These are phyloP conservation scores for Alethe diademata DNA, from an alignment of 2,113 vertebrate species.

Conservation along the genomic window DNA sequence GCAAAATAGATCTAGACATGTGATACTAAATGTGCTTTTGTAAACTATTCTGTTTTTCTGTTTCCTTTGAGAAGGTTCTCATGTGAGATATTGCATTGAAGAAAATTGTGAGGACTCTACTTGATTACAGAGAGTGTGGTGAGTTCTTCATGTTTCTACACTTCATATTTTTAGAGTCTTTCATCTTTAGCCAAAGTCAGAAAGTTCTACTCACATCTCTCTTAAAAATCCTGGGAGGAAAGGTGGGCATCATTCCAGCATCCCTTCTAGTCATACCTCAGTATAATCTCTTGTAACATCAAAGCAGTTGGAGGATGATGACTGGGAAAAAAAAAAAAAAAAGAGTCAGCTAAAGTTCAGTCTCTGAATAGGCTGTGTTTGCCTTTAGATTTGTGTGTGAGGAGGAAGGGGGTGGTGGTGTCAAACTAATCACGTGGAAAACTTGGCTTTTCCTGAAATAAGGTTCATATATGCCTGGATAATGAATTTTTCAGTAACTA, in stretches of 20 bases:
- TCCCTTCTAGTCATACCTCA: conserved; percentile 26
- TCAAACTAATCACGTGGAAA: background rate
- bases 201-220: conserved; percentile 15
- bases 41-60: background rate
- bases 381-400: background rate
- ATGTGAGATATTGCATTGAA: background rate
- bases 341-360: conserved; percentile 47
- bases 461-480: background rate
- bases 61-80: background rate
- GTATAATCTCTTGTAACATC: conserved; percentile 45
- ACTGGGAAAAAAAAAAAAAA: background rate
- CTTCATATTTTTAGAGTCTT: conserved; percentile 23
- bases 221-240: conserved; percentile 40
- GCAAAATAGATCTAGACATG: background rate
- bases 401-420: background rate
- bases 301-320: conserved; percentile 26
- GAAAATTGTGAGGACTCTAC: background rate
- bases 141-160: conserved; percentile 9
- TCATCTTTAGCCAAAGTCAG: conserved; percentile 49
- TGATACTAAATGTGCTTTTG: background rate
- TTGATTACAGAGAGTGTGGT: background rate
- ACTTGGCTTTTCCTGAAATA: background rate
- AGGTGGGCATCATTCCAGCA: conserved; percentile 37
- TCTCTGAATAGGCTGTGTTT: background rate
- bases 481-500: background rate